Evolutionary conservation across 2,797 vertebrate genomes (phyloP), one percentile per base, ranked within the genome.

Genomic region (Gymnodraco acuticeps): DNA sequence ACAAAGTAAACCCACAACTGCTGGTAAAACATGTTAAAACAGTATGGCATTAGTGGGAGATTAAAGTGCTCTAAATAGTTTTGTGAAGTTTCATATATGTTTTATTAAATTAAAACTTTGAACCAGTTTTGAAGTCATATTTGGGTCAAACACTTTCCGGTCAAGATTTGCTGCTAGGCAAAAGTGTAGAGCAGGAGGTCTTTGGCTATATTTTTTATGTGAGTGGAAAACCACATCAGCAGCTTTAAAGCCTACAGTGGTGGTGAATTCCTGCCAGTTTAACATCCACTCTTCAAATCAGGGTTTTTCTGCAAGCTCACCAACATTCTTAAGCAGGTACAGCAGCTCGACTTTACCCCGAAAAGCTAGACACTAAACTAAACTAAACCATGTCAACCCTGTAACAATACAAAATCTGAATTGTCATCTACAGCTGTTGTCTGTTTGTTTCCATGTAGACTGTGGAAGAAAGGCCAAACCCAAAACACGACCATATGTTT

Each of bases 401-500:
- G 46, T 81, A 74, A 77, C 82, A 85, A 79, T 66, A 38, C 33
- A 78, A 56, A 64, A 85, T 52, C 62, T 72, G 74, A 75, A 74
- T 61, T 62, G 73, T 85, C 65, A 69, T 74, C 70, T 60, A 10
- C 19, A 90, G 85, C 86, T 91, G 84, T 87, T 89, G 82, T 83
- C 77, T 89, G 83, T 88, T 92, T 91, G 79, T 83, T 81, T 87
- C 84, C 65, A 66, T 56, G 66, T 79, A 70, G 83, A 71, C 76
- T 50, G 60, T 60, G 75, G 63, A 78, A 86, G 60, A 88, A 80
- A 81, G 62, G 70, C 75, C 73, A 67, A 86, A 77, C 77, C 85
- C 82, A 89, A 92, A 92, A 90, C 84, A 85, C 66, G 85, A 93
- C 90, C 92, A 92, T 90, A 89, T 90, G 92, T 92, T 90, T 73